These are phyloP conservation scores for Turritopsis dohrnii DNA, from an alignment of 30 jellyfish, hydroid and myxozoan genomes.

Conservation along the genomic window DNA sequence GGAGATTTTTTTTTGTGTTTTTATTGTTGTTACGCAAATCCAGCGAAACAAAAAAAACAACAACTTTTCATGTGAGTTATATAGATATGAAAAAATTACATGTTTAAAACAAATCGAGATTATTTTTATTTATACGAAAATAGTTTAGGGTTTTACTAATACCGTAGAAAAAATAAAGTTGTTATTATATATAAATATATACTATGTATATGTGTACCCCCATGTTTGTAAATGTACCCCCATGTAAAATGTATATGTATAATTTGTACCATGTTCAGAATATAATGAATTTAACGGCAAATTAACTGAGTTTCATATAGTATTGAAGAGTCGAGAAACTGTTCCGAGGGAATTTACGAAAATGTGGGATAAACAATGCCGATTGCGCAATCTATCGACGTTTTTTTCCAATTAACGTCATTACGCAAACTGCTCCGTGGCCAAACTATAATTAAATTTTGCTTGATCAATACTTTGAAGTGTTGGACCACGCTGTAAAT, in stretches of 20 bases:
- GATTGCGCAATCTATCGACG: not conserved
- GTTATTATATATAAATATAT: no score
- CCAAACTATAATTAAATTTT: not conserved
- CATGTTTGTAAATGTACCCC: not conserved
- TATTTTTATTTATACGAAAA: not conserved
- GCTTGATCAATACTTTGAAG: not conserved
- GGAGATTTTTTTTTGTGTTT: not conserved
- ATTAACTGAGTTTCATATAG: not conserved
- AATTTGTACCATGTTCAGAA: not conserved
- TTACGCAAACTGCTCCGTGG: not conserved
- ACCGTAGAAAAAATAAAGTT: not conserved
- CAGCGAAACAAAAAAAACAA: not conserved
- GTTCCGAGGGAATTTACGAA: not conserved
- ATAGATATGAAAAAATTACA: not conserved
- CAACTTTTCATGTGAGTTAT: not conserved
- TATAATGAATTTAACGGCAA: not conserved
- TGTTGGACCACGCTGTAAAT: not conserved
- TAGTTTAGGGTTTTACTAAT: not conserved
- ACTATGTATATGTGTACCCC: not conserved
- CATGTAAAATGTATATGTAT: not conserved
- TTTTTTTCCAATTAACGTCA: not conserved
- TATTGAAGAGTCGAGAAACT: not conserved
- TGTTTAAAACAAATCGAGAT: not conserved
- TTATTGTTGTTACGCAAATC: no score
- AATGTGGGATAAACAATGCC: not conserved